These are phyloP conservation scores for Hemaris fuciformis DNA, from an alignment of 2,888 invertebrate genomes.

Conservation along the genomic window DNA sequence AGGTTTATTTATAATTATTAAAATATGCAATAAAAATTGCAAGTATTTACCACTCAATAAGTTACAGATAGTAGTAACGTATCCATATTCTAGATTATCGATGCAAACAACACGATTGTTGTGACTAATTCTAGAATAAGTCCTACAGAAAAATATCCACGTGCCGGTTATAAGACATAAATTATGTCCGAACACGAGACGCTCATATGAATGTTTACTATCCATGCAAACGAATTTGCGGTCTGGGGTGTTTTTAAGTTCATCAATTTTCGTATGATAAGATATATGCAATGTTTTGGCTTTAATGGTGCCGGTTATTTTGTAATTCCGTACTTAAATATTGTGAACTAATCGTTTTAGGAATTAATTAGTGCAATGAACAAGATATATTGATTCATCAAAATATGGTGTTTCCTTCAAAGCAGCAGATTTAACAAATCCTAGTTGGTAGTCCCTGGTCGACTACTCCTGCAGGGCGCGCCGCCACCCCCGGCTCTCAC, in stretches of 20 bases:
- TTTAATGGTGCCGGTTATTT: neutral
- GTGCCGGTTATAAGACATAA: neutral
- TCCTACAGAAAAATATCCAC: neutral
- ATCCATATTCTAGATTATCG: neutral
- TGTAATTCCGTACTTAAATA: neutral
- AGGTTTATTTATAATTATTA: no score
- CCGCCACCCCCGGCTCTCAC: slow-evolving; percentile 59
- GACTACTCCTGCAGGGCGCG: slow-evolving; percentile 73
- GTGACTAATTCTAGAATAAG: neutral
- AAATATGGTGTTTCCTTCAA: slow-evolving; percentile 36
- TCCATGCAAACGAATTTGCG: neutral
- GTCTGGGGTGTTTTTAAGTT: neutral
- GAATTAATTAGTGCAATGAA: neutral
- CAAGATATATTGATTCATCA: neutral
- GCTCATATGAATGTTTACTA: neutral
- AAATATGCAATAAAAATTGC: neutral
- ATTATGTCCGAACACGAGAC: neutral
- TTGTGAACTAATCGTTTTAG: neutral
- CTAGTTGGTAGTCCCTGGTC: slow-evolving; percentile 74
- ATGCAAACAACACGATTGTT: neutral
- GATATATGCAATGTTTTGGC: neutral
- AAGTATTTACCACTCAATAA: neutral
- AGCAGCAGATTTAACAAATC: slow-evolving; percentile 79
- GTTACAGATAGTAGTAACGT: neutral
- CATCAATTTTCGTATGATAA: neutral